Base-by-base conservation (phyloP, 2,797 vertebrate species). In the Mergus octosetaceus region DNA sequence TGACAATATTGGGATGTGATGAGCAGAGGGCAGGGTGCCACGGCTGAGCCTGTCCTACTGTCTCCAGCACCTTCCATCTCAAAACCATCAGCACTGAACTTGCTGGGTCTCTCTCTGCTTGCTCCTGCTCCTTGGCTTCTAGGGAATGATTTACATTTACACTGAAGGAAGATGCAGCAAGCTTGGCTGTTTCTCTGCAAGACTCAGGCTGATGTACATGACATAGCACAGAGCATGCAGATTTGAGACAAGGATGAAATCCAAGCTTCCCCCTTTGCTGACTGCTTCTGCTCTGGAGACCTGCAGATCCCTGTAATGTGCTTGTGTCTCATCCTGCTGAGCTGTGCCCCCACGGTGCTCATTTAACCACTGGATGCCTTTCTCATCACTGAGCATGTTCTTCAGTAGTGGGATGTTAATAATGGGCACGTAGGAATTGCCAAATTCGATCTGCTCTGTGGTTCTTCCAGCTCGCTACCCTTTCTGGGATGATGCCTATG, bases 311-410 rank as follows among this genome's bases (percentile, higher is more conserved):
- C n/a, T 38, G 15, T 19, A 30, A 21, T 4, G n/a, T 61, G 27
- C 43, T 77, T 2, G 3, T 16, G 30, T 51, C 74, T 47, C 39
- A 32, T 58, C 64, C 58, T 36, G 22, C 21, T 0, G 5, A 66
- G 85, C 54, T 49, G 30, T 27, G 58, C 13, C 36, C 21, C 53
- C 27, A 49, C 39, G 8, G 12, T 1, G 39, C 28, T 61, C 51
- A 73, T 72, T 58, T 57, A 71, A 65, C 54, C 74, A 14, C 34
- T 30, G 79, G 45, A 5, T 57, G 90, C 45, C 32, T 87, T 61
- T 73, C 88, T 69, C 76, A 82, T 71, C 90, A 12, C 38, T 78
- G 58, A 65, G n/a, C 30, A 69, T 20, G 39, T 36, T 82, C 57
- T 69, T 25, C 74, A 27, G 64, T 45, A 75, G 51, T 9, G 75